A percentile compares a stretch with the other conserved stretches of the same genome.
Conservation (phyloP, 2,113 vertebrate genomes). For the Proterorhinus semilunaris region DNA sequence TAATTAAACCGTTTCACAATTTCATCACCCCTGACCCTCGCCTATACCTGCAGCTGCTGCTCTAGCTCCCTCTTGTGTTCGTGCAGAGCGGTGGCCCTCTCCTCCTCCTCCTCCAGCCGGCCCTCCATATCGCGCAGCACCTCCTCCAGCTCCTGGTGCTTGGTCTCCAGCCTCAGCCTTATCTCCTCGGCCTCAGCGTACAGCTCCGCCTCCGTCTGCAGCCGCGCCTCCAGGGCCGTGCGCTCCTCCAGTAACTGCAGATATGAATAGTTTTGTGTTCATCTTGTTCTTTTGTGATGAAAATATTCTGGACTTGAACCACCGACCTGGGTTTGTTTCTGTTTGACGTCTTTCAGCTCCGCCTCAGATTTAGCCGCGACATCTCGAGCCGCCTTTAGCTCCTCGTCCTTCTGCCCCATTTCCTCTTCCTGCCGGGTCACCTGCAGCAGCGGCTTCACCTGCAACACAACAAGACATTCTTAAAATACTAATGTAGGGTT, state of each 20-base stretch:
- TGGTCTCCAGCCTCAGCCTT: constrained; percentile 86
- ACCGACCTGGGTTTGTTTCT: constrained; percentile 86
- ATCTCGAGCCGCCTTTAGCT: constrained; percentile 84
- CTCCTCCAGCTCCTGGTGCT: constrained; percentile 94
- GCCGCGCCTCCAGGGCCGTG: constrained; percentile 82
- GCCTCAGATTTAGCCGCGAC: constrained; percentile 81
- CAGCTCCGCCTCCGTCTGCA: constrained; percentile 89
- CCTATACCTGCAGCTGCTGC: constrained; percentile 86
- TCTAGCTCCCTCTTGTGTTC: constrained; percentile 91
- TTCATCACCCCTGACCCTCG: background rate
- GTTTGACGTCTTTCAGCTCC: constrained; percentile 86
- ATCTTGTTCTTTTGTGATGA: no score
- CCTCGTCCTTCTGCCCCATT: constrained; percentile 94
- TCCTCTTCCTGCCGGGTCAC: constrained; percentile 96
- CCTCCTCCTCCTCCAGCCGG: constrained; percentile 93
- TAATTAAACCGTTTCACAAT: no score
- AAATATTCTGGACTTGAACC: background rate
- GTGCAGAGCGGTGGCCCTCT: constrained; percentile 80
- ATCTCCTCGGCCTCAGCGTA: constrained; percentile 90
- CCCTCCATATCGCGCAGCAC: constrained; percentile 93
- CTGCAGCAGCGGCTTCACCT: constrained; percentile 97
- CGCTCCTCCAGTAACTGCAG: constrained; percentile 86
- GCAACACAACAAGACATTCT: background rate
- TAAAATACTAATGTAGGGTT: no score
- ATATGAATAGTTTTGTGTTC: background rate